Base-by-base conservation (phyloP, 2,888 invertebrate genomes). In the Trichogramma evanescens region DNA sequence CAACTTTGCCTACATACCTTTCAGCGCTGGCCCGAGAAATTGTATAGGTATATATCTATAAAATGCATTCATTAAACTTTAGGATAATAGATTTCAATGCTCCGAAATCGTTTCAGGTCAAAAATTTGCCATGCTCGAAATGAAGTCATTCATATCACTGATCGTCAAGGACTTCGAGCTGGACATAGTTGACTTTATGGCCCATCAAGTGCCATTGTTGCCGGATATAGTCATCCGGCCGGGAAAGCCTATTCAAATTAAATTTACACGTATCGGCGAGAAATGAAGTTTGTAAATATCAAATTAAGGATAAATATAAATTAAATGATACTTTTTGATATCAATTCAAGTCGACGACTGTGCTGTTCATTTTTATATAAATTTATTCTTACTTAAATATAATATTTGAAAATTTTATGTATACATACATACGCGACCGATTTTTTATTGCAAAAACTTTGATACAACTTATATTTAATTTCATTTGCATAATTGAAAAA, bases 21-120 rank as follows among this genome's bases (percentile, higher is more conserved):
- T 88, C 64, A 87, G 87, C 70, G 87, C 86, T 0, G 87, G 88
- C 4, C 83, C 84, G 0, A 80, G 87, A 42, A 88, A 87, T 73
- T 88, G 87, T 67, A 86, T 87, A 65, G 87, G 86, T 85, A 77
- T 70, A 41, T 9, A 6, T 48, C n/a, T 26, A 26, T 26, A 26
- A 26, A 26, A 26, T 26, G 3, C 26, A 26, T 45, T 45, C n/a
- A 9, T 45, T 45, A 9, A 45, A 45, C 2, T 50, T 13, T 10
- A 6, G 7, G 43, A 48, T 13, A 9, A 40, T 26, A 3, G 13
- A 40, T 7, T 9, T 50, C 0, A 38, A 42, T 52, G 9, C 40
- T 7, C 39, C 6, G 5, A 26, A 26, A 39, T 40, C 40, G 4
- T 52, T 60, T 2, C 38, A 68, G 69, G 69, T 50, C 69, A 70